Evolutionary conservation across 2,888 invertebrate genomes (phyloP).

Genomic region (Hemistola chrysoprasaria): DNA sequence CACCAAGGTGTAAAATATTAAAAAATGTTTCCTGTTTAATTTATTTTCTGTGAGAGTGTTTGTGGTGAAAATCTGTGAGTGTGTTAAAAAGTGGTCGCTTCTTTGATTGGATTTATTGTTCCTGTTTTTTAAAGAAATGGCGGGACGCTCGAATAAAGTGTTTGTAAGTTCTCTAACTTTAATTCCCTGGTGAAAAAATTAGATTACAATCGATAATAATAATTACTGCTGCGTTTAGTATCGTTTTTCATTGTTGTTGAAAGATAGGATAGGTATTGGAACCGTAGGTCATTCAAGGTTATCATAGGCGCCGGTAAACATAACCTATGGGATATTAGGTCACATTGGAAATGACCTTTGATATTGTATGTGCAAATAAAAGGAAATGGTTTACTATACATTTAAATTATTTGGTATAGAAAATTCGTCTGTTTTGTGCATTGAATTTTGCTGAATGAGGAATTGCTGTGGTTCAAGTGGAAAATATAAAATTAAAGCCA

Average conservation of each 20-base stretch:
- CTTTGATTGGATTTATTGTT: constrained; percentile 35
- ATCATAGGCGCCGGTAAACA: constrained; percentile 67
- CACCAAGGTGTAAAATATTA: constrained; percentile 39
- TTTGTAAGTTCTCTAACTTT: constrained; percentile 42
- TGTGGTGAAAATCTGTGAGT: constrained; percentile 20
- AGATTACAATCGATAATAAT: not conserved
- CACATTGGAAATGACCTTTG: constrained; percentile 72
- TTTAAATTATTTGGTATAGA: too few species aligned
- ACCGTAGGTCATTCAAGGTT: constrained; percentile 79
- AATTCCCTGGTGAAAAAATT: not conserved
- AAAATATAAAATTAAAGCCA: too few species aligned
- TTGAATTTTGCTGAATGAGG: too few species aligned
- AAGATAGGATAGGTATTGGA: constrained; percentile 23
- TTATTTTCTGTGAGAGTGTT: constrained; percentile 37
- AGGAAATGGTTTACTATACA: too few species aligned
- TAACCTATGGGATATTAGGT: constrained; percentile 61
- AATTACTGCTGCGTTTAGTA: constrained; percentile 7
- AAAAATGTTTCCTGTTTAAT: constrained; percentile 39
- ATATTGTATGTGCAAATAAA: constrained; percentile 19
- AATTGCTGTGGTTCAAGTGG: too few species aligned
- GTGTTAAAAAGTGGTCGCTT: constrained; percentile 28
- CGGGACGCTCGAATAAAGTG: constrained; percentile 52
- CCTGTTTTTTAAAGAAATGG: constrained; percentile 40
- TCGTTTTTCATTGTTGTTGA: constrained; percentile 10
- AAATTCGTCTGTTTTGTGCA: too few species aligned